Evolutionary conservation across 2,797 vertebrate genomes (phyloP).

Genomic region (Neosilurus mollespiculum): DNA sequence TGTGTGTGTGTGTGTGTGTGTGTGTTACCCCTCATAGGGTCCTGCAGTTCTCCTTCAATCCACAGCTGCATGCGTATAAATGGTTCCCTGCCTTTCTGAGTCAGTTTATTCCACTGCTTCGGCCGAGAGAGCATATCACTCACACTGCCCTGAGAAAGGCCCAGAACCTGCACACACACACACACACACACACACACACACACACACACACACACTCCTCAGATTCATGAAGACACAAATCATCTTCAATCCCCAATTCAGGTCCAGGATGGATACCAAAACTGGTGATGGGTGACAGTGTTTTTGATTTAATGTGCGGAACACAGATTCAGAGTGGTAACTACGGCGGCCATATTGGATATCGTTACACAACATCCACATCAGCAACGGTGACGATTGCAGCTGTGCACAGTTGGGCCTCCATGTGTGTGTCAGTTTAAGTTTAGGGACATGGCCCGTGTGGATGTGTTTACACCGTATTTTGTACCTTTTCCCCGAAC

Average conservation of each 20-base stretch:
- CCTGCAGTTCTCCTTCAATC: slow-evolving; percentile 86
- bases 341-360: too few relatives aligned
- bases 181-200: slow-evolving; percentile 22
- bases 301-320: too few relatives aligned
- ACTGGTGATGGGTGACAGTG: too few relatives aligned
- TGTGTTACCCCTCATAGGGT: slow-evolving; percentile 80
- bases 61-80: slow-evolving; percentile 93
- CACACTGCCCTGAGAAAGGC: slow-evolving; percentile 88
- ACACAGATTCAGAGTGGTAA: too few relatives aligned
- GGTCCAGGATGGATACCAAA: too few relatives aligned
- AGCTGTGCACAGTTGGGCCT: too few relatives aligned
- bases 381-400: too few relatives aligned
- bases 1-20: slow-evolving; percentile 29
- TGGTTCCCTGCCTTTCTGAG: slow-evolving; percentile 90
- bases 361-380: too few relatives aligned
- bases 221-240: too few relatives aligned
- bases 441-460: background rate
- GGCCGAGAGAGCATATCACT: slow-evolving; percentile 90
- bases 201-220: slow-evolving; percentile 3
- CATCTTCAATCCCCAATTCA: too few relatives aligned
- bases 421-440: background rate
- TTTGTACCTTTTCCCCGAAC: slow-evolving; percentile 88
- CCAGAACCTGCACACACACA: slow-evolving; percentile 75
- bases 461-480: background rate
- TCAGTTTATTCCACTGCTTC: slow-evolving; percentile 90